Percentiles rank a stretch among this genome's conserved stretches.
These are phyloP conservation scores for Tetanocera ferruginea DNA, from an alignment of 2,888 invertebrate genomes.

Conservation along the genomic window DNA sequence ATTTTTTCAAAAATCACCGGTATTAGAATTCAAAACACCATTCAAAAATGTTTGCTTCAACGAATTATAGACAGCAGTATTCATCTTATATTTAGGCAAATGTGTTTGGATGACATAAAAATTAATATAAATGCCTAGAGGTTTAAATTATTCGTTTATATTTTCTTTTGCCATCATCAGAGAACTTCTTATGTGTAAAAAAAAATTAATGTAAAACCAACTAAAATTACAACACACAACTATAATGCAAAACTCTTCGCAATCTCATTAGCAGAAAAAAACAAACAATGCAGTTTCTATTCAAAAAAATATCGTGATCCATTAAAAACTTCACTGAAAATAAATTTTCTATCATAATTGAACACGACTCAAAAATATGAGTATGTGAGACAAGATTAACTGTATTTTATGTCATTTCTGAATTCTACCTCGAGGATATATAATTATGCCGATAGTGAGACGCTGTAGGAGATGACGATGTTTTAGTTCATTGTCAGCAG, in stretches of 20 bases:
- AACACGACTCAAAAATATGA: slow-evolving; percentile 25
- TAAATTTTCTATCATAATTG: slow-evolving; percentile 26
- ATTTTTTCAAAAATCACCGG: too few relatives aligned
- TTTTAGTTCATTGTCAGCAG: background rate
- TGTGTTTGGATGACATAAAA: too few relatives aligned
- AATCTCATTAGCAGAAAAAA: background rate
- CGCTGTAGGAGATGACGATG: background rate
- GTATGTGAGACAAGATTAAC: background rate
- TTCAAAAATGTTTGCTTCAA: too few relatives aligned
- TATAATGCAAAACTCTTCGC: background rate
- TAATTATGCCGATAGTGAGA: background rate
- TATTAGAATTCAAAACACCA: too few relatives aligned
- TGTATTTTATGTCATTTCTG: background rate
- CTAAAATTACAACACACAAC: background rate
- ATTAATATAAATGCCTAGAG: too few relatives aligned
- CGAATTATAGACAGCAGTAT: too few relatives aligned
- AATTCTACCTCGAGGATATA: background rate
- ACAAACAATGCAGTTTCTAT: slow-evolving; percentile 3
- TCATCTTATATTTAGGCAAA: too few relatives aligned
- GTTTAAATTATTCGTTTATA: too few relatives aligned
- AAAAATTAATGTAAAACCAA: background rate
- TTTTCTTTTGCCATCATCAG: too few relatives aligned
- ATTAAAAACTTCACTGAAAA: slow-evolving; percentile 25
- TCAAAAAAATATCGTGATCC: slow-evolving; percentile 27
- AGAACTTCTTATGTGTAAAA: background rate